A percentile compares a stretch with the other conserved stretches of the same genome.
These are phyloP conservation scores for Caloenas nicobarica DNA, from an alignment of 2,113 vertebrate species.

Conservation along the genomic window DNA sequence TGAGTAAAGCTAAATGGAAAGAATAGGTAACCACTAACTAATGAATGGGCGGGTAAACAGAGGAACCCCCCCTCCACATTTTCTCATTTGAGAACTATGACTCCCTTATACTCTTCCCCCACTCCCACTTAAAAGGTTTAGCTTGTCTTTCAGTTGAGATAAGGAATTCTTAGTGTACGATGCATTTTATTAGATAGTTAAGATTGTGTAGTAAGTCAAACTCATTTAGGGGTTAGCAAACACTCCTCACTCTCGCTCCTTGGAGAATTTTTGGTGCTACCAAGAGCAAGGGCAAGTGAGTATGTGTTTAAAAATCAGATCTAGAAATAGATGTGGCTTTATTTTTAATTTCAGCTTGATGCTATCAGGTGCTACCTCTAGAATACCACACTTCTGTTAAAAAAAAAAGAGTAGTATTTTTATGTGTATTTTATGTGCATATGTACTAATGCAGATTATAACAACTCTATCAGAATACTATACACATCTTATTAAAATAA, in stretches of 20 bases:
- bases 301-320: neutral
- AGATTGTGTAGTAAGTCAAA: neutral
- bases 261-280: neutral
- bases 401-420: neutral
- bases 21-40: neutral
- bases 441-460: neutral
- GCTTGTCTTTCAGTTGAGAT: neutral
- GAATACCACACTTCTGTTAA: neutral
- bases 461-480: neutral
- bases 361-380: neutral
- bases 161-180: neutral
- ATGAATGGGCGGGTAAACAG: neutral
- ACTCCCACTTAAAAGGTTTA: neutral
- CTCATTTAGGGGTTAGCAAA: neutral
- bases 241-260: neutral
- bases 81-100: neutral
- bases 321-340: neutral
- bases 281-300: neutral
- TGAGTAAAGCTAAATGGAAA: neutral
- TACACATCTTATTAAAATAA: neutral
- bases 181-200: neutral
- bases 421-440: neutral
- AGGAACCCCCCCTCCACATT: neutral
- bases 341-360: neutral
- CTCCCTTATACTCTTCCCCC: neutral